phyloP scores from a whole-genome alignment of 2,888 invertebrate genomes.

The Phorcus lineatus region DNA sequence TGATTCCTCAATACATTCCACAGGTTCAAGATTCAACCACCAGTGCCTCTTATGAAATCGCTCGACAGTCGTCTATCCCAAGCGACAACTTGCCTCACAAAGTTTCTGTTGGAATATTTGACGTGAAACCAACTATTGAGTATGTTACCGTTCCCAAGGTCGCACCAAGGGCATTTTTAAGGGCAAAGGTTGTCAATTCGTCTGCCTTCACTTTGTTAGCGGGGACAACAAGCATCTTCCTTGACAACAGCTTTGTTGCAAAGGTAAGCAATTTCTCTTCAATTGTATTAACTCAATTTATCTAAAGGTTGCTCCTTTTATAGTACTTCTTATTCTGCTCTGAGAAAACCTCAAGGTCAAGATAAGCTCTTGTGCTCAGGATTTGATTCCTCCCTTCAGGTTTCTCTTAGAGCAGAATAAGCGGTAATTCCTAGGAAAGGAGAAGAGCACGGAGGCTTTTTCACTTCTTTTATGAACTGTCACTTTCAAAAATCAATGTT shows the following conservation, averaged over 20 bases:
- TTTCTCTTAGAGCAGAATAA: too few species aligned
- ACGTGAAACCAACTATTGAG: constrained; percentile 72
- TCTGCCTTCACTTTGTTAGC: constrained; percentile 73
- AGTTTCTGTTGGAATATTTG: constrained; percentile 71
- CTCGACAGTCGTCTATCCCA: constrained; percentile 71
- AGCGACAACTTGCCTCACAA: constrained; percentile 74
- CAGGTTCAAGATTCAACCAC: constrained; percentile 72
- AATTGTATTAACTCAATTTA: background rate
- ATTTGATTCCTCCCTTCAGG: too few species aligned
- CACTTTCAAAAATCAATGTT: too few species aligned
- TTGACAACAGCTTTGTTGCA: constrained; percentile 76
- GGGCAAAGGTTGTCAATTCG: constrained; percentile 74
- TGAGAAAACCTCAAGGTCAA: too few species aligned
- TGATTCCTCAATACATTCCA: too few species aligned
- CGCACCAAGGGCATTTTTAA: constrained; percentile 73
- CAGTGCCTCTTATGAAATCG: constrained; percentile 74
- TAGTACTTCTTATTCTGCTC: too few species aligned
- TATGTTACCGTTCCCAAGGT: constrained; percentile 75
- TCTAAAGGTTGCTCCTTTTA: background rate
- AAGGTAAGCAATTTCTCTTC: constrained; percentile 54
- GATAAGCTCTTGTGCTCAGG: too few species aligned
- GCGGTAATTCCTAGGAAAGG: too few species aligned
- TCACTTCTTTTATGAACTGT: too few species aligned
- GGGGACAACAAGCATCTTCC: constrained; percentile 75
- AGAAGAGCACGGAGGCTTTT: too few species aligned